Conservation (phyloP, 2,113 vertebrate genomes). For the Eptesicus fuscus region DNA sequence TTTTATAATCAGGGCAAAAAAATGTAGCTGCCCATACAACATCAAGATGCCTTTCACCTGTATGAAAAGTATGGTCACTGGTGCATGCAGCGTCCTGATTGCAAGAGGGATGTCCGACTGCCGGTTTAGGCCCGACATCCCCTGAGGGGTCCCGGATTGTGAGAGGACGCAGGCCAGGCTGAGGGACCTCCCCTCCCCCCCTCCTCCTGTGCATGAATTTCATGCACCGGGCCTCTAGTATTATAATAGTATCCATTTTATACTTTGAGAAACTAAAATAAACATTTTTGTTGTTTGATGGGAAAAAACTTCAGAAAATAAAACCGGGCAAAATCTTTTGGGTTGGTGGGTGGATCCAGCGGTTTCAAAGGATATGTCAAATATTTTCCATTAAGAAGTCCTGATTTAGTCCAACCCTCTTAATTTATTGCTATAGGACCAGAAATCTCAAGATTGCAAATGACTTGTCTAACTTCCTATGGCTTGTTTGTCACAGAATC, state of each 20-base stretch:
- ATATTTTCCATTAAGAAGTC: neutral
- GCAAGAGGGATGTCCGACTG: too few relatives aligned
- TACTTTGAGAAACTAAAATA: constrained; percentile 20
- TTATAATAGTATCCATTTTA: neutral
- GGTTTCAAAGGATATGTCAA: neutral
- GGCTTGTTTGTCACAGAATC: neutral
- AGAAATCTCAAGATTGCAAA: neutral
- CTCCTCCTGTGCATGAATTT: too few relatives aligned
- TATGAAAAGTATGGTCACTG: too few relatives aligned
- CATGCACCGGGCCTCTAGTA: neutral
- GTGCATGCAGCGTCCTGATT: too few relatives aligned
- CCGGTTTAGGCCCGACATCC: too few relatives aligned
- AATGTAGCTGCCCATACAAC: too few relatives aligned
- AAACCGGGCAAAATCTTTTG: neutral
- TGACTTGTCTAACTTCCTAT: neutral
- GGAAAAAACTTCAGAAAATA: neutral
- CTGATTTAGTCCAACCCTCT: neutral
- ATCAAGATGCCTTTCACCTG: too few relatives aligned
- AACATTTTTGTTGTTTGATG: neutral
- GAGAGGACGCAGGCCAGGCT: too few relatives aligned
- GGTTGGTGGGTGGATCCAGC: neutral
- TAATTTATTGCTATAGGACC: neutral
- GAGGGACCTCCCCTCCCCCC: too few relatives aligned
- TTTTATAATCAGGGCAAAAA: too few relatives aligned
- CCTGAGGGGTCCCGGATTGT: too few relatives aligned